Conservation (phyloP, 2,113 vertebrate genomes). For the Galeopterus variegatus region DNA sequence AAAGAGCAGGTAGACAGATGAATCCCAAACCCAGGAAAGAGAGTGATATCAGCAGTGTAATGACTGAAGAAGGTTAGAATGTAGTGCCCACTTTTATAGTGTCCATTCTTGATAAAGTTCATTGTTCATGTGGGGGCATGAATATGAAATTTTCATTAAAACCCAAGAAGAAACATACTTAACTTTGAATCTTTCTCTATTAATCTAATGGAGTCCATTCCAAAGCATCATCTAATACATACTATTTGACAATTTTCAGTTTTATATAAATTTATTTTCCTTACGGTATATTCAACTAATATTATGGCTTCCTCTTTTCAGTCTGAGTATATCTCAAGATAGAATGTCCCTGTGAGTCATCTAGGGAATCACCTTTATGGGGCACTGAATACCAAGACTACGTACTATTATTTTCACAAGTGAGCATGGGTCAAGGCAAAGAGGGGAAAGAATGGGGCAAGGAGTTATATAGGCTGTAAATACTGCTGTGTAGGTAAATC, state of each 20-base stretch:
- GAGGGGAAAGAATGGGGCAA: neutral
- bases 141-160: slow-evolving; percentile 55
- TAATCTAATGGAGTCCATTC: neutral
- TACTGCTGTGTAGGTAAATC: neutral
- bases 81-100: neutral
- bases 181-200: slow-evolving; percentile 41
- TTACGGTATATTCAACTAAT: slow-evolving; percentile 41
- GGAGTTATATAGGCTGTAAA: neutral
- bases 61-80: neutral
- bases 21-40: slow-evolving; percentile 13
- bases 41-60: neutral
- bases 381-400: neutral
- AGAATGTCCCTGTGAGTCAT: neutral
- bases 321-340: neutral
- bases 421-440: neutral
- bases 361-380: neutral
- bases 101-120: neutral
- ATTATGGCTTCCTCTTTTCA: slow-evolving; percentile 29
- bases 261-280: slow-evolving; percentile 57
- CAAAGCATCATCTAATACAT: neutral
- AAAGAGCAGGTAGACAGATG: neutral
- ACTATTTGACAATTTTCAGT: slow-evolving; percentile 34
- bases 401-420: slow-evolving; percentile 9
- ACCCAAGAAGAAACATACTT: neutral
- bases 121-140: neutral